Percentiles rank a stretch among this genome's conserved stretches.
These are phyloP conservation scores for Anisognathus igniventris DNA, from an alignment of 2,797 vertebrate species.

Conservation along the genomic window DNA sequence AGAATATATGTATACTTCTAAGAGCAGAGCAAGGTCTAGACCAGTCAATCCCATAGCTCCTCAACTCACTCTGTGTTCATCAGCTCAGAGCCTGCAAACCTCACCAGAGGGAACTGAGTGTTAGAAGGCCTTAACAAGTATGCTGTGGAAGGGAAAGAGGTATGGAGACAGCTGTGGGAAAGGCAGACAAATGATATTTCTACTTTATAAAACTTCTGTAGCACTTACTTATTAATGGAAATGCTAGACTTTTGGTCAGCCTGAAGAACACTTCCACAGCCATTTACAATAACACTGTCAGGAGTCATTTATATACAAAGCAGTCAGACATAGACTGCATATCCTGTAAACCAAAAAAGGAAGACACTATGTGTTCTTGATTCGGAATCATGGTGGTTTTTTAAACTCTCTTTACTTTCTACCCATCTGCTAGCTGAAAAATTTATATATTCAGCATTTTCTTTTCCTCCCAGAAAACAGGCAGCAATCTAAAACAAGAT, in stretches of 20 bases:
- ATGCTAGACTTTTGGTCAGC: background rate
- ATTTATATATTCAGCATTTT: background rate
- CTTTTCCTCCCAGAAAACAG: background rate
- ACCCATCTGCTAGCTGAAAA: background rate
- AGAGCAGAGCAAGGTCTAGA: background rate
- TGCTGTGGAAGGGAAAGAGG: background rate
- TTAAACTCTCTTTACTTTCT: background rate
- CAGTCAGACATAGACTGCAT: background rate
- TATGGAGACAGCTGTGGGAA: background rate
- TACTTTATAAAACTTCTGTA: background rate
- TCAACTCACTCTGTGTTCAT: background rate
- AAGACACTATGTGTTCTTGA: fast-evolving
- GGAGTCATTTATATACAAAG: background rate
- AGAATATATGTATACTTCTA: background rate
- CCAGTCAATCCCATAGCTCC: fast-evolving
- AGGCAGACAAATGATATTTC: background rate
- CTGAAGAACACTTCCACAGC: background rate
- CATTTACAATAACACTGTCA: background rate
- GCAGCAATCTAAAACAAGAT: background rate
- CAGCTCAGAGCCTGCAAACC: background rate
- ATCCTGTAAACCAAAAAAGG: background rate
- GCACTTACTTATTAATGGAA: background rate
- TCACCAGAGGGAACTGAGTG: background rate
- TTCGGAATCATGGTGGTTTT: background rate
- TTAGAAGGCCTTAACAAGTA: background rate